Percentiles rank a stretch among this genome's conserved stretches.
phyloP scores from a whole-genome alignment of 92 coral and sea anemone genomes.

The Heliopora coerulea region DNA sequence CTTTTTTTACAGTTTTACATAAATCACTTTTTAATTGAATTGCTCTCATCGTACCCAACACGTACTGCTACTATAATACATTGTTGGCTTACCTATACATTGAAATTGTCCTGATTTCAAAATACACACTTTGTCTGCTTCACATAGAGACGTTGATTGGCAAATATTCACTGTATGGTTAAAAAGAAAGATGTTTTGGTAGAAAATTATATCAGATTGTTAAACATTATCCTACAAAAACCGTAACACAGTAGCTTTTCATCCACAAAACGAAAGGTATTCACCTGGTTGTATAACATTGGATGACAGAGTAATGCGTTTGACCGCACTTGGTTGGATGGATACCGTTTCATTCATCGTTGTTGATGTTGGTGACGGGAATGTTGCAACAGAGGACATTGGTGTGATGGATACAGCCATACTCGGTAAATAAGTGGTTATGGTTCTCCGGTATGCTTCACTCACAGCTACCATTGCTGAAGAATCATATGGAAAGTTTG shows the following conservation, averaged over 20 bases:
- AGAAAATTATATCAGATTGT: too few relatives aligned
- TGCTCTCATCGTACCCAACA: too few relatives aligned
- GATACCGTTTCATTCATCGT: not conserved
- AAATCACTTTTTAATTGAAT: too few relatives aligned
- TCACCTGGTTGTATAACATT: conserved; percentile 21
- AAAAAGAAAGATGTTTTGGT: not conserved
- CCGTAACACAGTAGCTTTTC: too few relatives aligned
- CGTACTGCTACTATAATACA: too few relatives aligned
- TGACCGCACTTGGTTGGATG: conserved; percentile 9
- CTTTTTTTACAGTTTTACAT: too few relatives aligned
- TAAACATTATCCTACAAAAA: too few relatives aligned
- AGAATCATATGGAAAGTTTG: not conserved
- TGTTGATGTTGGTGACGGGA: conserved; percentile 5
- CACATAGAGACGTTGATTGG: not conserved
- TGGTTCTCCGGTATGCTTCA: not conserved
- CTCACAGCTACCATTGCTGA: not conserved
- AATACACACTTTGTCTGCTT: not conserved
- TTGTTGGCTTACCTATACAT: conserved; percentile 3
- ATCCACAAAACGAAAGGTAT: too few relatives aligned
- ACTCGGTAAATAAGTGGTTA: not conserved
- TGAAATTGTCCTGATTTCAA: not conserved
- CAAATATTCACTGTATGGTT: not conserved
- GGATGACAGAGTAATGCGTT: not conserved
- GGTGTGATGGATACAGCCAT: not conserved
- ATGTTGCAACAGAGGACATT: not conserved